Conservation (phyloP, 2,888 invertebrate species). For the Flexamia atlantica region DNA sequence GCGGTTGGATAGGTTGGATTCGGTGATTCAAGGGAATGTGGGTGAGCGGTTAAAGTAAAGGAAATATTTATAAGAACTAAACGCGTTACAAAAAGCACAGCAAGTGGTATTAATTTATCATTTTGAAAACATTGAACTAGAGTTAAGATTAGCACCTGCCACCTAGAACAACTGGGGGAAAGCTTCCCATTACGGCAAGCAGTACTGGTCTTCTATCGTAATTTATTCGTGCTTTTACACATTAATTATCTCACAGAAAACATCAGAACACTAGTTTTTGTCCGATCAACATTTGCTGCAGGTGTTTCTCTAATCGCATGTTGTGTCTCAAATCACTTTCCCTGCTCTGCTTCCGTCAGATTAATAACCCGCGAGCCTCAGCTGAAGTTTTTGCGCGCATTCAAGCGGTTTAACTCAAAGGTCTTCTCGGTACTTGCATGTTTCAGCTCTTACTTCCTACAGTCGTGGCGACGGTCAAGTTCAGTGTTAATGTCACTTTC, state of each 20-base stretch:
- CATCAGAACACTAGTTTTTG: constrained; percentile 5
- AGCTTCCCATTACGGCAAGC: too few species aligned
- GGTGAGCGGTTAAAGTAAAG: too few species aligned
- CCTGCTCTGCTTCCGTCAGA: not conserved
- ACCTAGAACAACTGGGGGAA: too few species aligned
- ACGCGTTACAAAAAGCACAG: too few species aligned
- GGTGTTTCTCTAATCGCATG: not conserved
- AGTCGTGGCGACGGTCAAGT: not conserved
- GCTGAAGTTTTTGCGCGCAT: not conserved
- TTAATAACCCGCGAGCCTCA: not conserved
- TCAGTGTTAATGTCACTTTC: constrained; percentile 25
- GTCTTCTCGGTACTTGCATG: not conserved
- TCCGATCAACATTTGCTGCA: not conserved
- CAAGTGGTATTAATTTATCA: too few species aligned
- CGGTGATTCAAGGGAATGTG: too few species aligned
- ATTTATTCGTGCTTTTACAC: not conserved
- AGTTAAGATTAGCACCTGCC: too few species aligned
- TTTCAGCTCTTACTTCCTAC: not conserved
- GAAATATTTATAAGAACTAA: too few species aligned
- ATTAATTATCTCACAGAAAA: not conserved
- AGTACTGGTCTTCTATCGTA: too few species aligned
- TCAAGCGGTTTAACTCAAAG: not conserved
- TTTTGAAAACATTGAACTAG: too few species aligned
- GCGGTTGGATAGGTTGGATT: too few species aligned
- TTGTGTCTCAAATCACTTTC: constrained; percentile 17